A percentile compares a stretch with the other conserved stretches of the same genome.
These are phyloP conservation scores for Heterotilapia buettikoferi DNA, from an alignment of 2,113 vertebrate species.

Conservation along the genomic window DNA sequence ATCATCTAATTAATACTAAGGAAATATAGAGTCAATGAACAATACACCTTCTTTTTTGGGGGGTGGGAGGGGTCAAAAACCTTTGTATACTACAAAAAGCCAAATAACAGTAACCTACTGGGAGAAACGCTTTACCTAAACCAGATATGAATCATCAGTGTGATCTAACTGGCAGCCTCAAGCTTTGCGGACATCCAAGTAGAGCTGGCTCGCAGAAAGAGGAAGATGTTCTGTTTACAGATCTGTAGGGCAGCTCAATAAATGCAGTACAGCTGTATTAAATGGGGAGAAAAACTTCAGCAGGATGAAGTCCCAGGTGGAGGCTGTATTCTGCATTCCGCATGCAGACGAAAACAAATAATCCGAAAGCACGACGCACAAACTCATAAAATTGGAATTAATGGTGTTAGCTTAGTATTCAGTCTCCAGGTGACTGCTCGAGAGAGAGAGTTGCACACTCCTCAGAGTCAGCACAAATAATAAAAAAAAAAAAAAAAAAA, in stretches of 20 bases:
- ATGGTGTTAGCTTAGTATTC: background rate
- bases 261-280: background rate
- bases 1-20: background rate
- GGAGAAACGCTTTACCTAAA: background rate
- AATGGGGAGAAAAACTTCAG: background rate
- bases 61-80: background rate
- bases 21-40: background rate
- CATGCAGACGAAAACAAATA: background rate
- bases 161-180: background rate
- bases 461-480: background rate
- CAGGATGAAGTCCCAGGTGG: background rate
- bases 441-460: background rate
- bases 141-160: background rate
- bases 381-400: background rate
- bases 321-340: background rate
- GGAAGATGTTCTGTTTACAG: background rate
- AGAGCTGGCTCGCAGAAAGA: background rate
- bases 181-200: background rate
- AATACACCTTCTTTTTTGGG: background rate
- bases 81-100: background rate
- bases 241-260: background rate
- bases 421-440: background rate
- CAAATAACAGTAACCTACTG: background rate
- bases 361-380: background rate
- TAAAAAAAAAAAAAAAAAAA: background rate